Evolutionary conservation across 2,113 vertebrate genomes (phyloP), one percentile per base, ranked within the genome.

Genomic region (Hydrochoerus hydrochaeris): DNA sequence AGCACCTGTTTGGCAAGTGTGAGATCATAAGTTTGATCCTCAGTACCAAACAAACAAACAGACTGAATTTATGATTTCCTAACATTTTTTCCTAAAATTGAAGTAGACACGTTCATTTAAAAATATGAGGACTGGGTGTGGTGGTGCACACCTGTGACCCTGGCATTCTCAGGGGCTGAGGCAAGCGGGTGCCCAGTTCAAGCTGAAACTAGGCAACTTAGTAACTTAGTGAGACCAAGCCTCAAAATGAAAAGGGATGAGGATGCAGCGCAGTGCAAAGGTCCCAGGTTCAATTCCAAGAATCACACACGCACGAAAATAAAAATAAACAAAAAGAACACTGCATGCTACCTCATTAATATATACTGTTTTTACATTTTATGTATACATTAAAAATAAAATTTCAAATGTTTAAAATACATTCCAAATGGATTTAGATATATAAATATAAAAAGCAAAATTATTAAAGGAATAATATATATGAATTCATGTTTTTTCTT

Each of bases 31-130:
- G 52, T 54, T 54, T 54, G 52, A 54, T 54, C 52, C 52, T 16
- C 52, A 54, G 52, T 54, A 54, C 52, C 52, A 54, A 54, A 54
- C 2, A 54, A 54, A 54, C 12, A 54, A 54, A 16, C 41, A 46
- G 62, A 38, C 30, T 57, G 58, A 80, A 93, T 67, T 80, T 7
- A 14, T 58, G 49, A 92, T 22, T 77, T 52, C 2, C 41, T 46
- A 52, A 20, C 75, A 82, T n/a, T 65, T 96, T 81, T 90, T 94
- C 60, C 52, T 93, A 81, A 46, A 93, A 84, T 4, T 46, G 12
- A 90, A 93, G 65, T 3, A 96, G 30, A 54, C 22, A 67, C 4
- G 1, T 41, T 81, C 62, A 65, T 71, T 88, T 41, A 28, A 90
- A 85, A 35, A 71, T 8, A 63, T 7, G 8, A 77, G 52, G 38